A percentile compares a stretch with the other conserved stretches of the same genome.
Conservation (phyloP, 1,140 invertebrate species). For the Procambarus clarkii region DNA sequence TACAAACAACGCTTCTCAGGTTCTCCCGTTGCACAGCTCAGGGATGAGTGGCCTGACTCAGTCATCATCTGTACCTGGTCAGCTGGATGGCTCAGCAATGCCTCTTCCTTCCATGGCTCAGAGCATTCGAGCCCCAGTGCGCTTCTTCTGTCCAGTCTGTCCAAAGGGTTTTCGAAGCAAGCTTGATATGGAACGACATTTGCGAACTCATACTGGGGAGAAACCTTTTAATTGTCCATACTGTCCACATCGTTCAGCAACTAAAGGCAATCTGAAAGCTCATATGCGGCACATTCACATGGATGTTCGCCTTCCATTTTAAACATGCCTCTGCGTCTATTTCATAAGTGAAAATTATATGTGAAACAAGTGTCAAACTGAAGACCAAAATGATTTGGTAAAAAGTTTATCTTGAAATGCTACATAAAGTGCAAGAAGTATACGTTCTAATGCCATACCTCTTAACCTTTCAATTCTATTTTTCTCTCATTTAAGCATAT, state of each 20-base stretch:
- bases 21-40: slow-evolving; percentile 57
- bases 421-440: background rate
- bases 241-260: slow-evolving; percentile 75
- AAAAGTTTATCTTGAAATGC: background rate
- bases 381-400: background rate
- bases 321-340: background rate
- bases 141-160: slow-evolving; percentile 66
- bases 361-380: background rate
- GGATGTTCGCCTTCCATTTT: slow-evolving; percentile 30
- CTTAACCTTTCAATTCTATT: background rate
- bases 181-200: slow-evolving; percentile 64
- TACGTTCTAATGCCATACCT: background rate
- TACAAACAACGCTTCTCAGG: slow-evolving; percentile 35
- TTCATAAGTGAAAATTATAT: background rate
- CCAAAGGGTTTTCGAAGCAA: slow-evolving; percentile 67
- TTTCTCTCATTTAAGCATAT: background rate
- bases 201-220: slow-evolving; percentile 75
- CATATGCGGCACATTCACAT: slow-evolving; percentile 67
- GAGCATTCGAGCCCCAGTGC: slow-evolving; percentile 36
- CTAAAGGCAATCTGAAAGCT: slow-evolving; percentile 64
- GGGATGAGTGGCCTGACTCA: slow-evolving; percentile 52
- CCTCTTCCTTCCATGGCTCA: slow-evolving; percentile 9
- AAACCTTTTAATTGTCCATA: slow-evolving; percentile 76
- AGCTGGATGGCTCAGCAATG: slow-evolving; percentile 42
- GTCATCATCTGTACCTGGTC: slow-evolving; percentile 26